Conservation (phyloP, 2,888 invertebrate species). For the Tipula lateralis region DNA sequence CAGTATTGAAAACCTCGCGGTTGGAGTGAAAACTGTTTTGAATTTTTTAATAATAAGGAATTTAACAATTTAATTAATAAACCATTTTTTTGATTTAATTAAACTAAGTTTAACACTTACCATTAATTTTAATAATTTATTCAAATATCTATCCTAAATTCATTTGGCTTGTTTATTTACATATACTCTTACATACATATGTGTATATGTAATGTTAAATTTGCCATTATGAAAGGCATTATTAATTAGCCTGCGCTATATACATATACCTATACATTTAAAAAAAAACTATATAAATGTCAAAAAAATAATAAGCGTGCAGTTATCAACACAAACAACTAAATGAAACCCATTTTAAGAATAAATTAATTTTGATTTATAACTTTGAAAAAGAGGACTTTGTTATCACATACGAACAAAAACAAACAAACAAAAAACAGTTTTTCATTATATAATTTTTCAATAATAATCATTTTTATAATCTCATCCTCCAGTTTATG, state of each 20-base stretch:
- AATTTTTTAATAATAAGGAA: too few species aligned
- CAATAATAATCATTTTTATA: constrained; percentile 19
- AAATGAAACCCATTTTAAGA: constrained; percentile 9
- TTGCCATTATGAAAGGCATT: background rate
- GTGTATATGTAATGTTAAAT: background rate
- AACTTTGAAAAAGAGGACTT: background rate
- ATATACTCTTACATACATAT: background rate
- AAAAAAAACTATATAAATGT: background rate
- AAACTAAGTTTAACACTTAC: too few species aligned
- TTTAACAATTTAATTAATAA: too few species aligned
- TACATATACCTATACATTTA: background rate
- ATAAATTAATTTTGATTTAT: constrained; percentile 24
- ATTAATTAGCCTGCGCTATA: background rate
- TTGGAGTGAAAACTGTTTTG: too few species aligned
- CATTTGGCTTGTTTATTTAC: too few species aligned
- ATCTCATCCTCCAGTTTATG: background rate
- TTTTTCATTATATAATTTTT: constrained; percentile 24
- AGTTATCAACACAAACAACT: constrained; percentile 1
- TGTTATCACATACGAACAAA: constrained; percentile 24
- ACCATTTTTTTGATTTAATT: too few species aligned
- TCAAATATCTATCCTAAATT: too few species aligned
- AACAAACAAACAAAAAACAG: background rate
- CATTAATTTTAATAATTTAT: too few species aligned
- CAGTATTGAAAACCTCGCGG: too few species aligned
- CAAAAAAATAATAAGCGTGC: constrained; percentile 5